Base-by-base conservation (phyloP, 2,888 invertebrate species). In the Hydrotaea cyrtoneurina region DNA sequence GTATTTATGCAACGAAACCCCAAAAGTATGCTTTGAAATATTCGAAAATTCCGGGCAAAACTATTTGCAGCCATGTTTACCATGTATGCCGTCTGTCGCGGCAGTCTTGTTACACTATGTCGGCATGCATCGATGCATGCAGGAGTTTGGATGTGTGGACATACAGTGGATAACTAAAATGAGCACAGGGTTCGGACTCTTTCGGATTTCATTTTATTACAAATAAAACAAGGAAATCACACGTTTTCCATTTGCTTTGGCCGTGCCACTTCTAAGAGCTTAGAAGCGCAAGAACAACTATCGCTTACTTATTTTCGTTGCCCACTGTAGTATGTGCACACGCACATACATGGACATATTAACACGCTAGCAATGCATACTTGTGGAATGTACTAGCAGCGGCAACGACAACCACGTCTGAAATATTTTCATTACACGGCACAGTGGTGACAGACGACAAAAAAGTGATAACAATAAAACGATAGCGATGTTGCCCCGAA, bases 21-120 rank as follows among this genome's bases (percentile, higher is more conserved):
- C 62, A 80, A 75, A 80, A 80, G 64, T 75, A 78, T 80, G 78
- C 71, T 75, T 74, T 43, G 13, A 72, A 69, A 55, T 66, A 19
- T 66, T 77, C 66, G 7, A 3, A 57, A 39, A 21, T 69, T 19
- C 15, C 23, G 62, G 11, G 55, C 59, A 21, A 75, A 46, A 62
- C 72, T 73, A 46, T 55, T 76, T 81, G 39, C 75, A 79, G 39
- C 17, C 55, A 57, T 69, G 55, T 62, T 78, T 46, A 39, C 46
- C 15, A 46, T 23, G 46, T 21, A 15, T 69, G 69, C 69, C 69
- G 23, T 62, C 26, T 17, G 62, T 31, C 62, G 2, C 2, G 50
- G 3, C 8, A 50, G 50, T 50, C 50, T 13, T n/a, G 50, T 50
- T 50, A 13, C 50, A 50, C 50, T 50, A 15, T 5, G 50, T 13